Percentiles rank a stretch among this genome's conserved stretches.
These are phyloP conservation scores for Agriopis aurantiaria DNA, from an alignment of 2,888 invertebrate genomes.

Conservation along the genomic window DNA sequence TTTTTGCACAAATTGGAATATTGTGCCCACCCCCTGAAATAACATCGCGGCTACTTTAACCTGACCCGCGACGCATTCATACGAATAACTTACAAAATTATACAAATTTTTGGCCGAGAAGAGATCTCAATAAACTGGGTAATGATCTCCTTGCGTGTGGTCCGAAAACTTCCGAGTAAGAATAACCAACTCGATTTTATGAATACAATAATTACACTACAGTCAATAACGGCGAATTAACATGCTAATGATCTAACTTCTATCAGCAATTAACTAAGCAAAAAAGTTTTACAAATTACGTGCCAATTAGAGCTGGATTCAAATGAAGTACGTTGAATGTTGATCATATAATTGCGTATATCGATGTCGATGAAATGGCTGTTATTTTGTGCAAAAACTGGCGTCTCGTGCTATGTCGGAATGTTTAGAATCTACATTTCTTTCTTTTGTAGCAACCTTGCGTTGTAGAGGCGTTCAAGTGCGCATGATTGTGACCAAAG, in stretches of 20 bases:
- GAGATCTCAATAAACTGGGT: constrained; percentile 60
- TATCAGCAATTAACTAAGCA: constrained; percentile 60
- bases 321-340: constrained; percentile 63
- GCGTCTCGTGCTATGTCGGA: constrained; percentile 48
- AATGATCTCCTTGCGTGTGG: constrained; percentile 75
- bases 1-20: constrained; percentile 69
- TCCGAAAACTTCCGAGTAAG: constrained; percentile 59
- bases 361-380: constrained; percentile 62
- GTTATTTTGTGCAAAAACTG: constrained; percentile 57
- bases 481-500: constrained; percentile 70
- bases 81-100: constrained; percentile 54
- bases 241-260: constrained; percentile 67
- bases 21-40: constrained; percentile 65
- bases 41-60: constrained; percentile 54
- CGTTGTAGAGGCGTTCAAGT: constrained; percentile 51
- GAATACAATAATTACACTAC: constrained; percentile 48
- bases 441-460: constrained; percentile 53
- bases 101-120: constrained; percentile 50
- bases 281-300: constrained; percentile 60
- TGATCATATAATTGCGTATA: constrained; percentile 62
- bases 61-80: constrained; percentile 53
- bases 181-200: constrained; percentile 60
- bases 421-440: constrained; percentile 57
- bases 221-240: constrained; percentile 57
- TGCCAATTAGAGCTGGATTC: constrained; percentile 64